Evolutionary conservation across 2,797 vertebrate species (phyloP), one percentile per base, ranked within the genome.

Genomic region (Acanthis flammea): DNA sequence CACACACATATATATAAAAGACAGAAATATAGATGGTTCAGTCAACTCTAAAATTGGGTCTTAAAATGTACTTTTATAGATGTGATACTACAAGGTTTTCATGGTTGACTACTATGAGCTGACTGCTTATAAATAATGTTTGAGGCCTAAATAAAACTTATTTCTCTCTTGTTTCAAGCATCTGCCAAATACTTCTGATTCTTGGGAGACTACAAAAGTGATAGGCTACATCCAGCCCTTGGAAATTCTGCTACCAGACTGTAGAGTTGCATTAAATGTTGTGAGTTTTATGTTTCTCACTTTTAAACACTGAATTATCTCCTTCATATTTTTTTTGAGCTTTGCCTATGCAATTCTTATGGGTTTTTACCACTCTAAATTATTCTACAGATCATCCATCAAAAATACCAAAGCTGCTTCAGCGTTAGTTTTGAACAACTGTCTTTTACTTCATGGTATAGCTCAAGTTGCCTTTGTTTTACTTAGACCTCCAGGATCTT

Each of bases 131-230:
- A 90, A 89, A 66, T 91, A 61, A 73, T 37, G 9, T 65, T 82
- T 87, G 60, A 74, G 79, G 45, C 45, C 39, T 82, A 86, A 63
- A 73, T 82, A 76, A 95, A 94, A 71, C 8, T 35, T 66, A 70
- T 16, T 91, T 35, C 4, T 66, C 90, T 92, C 47, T 44, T 42
- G 8, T 70, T 86, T 82, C 45, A 87, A 71, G 53, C 27, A 24
- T 77, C 57, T 94, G 86, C 77, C 86, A 90, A 96, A 87, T 93
- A 87, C 3, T 92, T 94, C 63, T 95, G 63, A 90, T 89, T 90
- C 75, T 76, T 93, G 31, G 10, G 68, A 89, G 30, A 57, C 35
- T 55, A 14, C 41, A 74, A 72, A 90, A 85, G 41, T 58, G 72
- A 76, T 27, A 85, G 37, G 13, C 31, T 89, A 88, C 35, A 54